Conservation (phyloP, 2,888 invertebrate genomes). For the Kuschelorhynchus macadamiae region DNA sequence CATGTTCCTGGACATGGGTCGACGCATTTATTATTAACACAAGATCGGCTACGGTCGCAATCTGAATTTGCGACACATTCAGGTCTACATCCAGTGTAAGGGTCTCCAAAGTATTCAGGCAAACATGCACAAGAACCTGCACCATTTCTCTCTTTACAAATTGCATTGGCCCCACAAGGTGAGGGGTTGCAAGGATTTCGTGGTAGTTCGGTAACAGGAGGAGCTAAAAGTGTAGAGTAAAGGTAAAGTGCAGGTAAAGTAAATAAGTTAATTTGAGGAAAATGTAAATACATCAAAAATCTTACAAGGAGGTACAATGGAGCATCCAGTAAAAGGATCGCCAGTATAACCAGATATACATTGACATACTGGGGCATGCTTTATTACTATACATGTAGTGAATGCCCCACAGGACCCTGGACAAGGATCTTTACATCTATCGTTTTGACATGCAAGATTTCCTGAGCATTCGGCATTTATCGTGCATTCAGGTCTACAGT, state of each 20-base stretch:
- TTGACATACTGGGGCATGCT: constrained; percentile 84
- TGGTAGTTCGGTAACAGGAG: constrained; percentile 68
- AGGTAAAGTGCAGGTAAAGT: constrained; percentile 15
- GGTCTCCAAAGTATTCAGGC: constrained; percentile 76
- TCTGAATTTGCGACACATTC: constrained; percentile 79
- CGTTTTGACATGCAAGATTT: constrained; percentile 83
- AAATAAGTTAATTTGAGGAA: constrained; percentile 2
- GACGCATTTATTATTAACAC: constrained; percentile 77
- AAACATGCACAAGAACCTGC: constrained; percentile 78
- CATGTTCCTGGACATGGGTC: constrained; percentile 75
- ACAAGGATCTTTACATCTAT: constrained; percentile 85
- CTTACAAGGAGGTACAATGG: constrained; percentile 74
- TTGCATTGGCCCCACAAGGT: constrained; percentile 78
- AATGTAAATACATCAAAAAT: constrained; percentile 33
- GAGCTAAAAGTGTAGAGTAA: constrained; percentile 65
- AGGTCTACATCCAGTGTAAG: constrained; percentile 77
- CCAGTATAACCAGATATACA: constrained; percentile 80
- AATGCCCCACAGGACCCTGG: constrained; percentile 82
- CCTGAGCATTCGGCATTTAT: constrained; percentile 82
- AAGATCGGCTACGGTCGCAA: constrained; percentile 75
- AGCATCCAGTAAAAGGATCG: constrained; percentile 76
- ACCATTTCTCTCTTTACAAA: constrained; percentile 76
- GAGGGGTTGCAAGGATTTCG: constrained; percentile 75
- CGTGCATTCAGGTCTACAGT: constrained; percentile 78
- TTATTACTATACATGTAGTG: constrained; percentile 82